A percentile compares a stretch with the other conserved stretches of the same genome.
phyloP scores from a whole-genome alignment of 2,113 vertebrate genomes.

The Sula dactylatra region DNA sequence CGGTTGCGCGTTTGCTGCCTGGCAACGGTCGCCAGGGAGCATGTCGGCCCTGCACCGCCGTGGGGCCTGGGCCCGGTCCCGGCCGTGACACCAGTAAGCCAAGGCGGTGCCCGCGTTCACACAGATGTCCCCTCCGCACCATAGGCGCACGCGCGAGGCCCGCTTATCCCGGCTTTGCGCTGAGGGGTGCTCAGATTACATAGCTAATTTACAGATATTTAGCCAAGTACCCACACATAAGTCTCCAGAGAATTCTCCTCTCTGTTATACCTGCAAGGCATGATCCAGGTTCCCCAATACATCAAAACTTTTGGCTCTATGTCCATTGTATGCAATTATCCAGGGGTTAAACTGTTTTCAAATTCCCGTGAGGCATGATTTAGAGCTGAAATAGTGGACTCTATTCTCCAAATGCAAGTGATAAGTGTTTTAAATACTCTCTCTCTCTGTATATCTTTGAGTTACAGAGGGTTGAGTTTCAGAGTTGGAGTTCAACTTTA shows the following conservation, averaged over 20 bases:
- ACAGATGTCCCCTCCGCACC: background rate
- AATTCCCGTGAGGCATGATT: background rate
- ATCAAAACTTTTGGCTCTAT: background rate
- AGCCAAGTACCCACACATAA: background rate
- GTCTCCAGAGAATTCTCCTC: background rate
- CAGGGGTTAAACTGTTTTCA: background rate
- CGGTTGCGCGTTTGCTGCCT: background rate
- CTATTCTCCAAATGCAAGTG: background rate
- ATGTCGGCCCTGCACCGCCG: background rate
- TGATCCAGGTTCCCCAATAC: background rate
- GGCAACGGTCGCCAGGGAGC: background rate
- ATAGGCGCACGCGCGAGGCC: background rate
- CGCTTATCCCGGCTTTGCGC: background rate
- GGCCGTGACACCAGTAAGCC: background rate
- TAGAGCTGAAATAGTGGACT: background rate
- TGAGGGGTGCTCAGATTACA: background rate
- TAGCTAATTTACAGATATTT: background rate
- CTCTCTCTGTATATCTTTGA: background rate
- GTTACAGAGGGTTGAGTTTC: background rate
- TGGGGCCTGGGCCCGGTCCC: background rate
- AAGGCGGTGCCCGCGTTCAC: background rate
- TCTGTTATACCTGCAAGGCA: background rate
- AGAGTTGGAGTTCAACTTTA: background rate
- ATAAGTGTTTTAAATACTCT: background rate
- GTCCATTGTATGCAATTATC: background rate